These are phyloP conservation scores for Acestrorhynchus altus DNA, from an alignment of 2,797 vertebrate genomes.

Conservation along the genomic window DNA sequence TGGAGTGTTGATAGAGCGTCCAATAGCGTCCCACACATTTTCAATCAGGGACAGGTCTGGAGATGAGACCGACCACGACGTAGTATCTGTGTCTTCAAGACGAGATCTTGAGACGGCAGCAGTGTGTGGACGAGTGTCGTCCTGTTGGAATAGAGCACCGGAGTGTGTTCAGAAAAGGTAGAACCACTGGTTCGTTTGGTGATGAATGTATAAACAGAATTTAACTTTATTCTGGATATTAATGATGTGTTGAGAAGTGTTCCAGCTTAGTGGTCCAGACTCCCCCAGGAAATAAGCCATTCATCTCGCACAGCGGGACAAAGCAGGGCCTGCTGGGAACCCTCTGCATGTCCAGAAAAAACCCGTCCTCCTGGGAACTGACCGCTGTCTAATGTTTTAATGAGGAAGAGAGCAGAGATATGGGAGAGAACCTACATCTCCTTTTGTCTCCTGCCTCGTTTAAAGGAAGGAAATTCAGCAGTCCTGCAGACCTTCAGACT, in stretches of 20 bases:
- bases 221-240: background rate
- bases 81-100: too few relatives aligned
- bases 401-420: background rate
- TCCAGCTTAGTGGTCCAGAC: slow-evolving; percentile 63
- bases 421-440: background rate
- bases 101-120: too few relatives aligned
- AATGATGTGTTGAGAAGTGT: slow-evolving; percentile 21
- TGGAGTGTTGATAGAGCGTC: too few relatives aligned
- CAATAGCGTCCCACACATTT: too few relatives aligned
- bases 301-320: slow-evolving; percentile 59
- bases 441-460: background rate
- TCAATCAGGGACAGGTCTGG: too few relatives aligned
- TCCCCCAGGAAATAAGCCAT: slow-evolving; percentile 65
- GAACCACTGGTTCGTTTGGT: too few relatives aligned
- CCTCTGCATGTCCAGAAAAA: slow-evolving; percentile 43
- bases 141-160: too few relatives aligned
- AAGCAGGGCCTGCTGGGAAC: slow-evolving; percentile 52
- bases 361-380: background rate
- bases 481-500: background rate
- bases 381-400: slow-evolving; percentile 4
- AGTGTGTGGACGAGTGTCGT: too few relatives aligned
- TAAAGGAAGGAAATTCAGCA: too few relatives aligned
- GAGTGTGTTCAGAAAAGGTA: too few relatives aligned
- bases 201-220: too few relatives aligned
- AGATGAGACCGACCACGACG: too few relatives aligned